phyloP scores from a whole-genome alignment of 2,797 vertebrate genomes.

The Onychomys leucogaster region DNA sequence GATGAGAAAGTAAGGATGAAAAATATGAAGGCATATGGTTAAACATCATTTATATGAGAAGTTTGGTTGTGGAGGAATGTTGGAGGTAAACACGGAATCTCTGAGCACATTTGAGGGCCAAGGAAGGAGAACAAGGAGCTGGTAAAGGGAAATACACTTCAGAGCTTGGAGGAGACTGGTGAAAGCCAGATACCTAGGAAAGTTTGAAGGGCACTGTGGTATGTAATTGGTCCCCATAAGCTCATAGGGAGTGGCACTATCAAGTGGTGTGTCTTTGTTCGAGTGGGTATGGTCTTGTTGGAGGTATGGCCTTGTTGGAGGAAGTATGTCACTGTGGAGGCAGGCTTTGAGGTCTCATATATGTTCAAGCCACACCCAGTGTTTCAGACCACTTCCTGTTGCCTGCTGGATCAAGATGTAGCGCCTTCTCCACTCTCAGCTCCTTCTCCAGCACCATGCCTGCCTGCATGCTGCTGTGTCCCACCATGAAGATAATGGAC shows the following conservation, averaged over 20 bases:
- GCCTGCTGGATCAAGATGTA: background rate
- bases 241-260: background rate
- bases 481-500: background rate
- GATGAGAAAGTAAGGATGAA: background rate
- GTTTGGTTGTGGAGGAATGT: background rate
- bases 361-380: background rate
- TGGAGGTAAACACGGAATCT: background rate
- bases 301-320: background rate
- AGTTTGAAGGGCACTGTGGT: background rate
- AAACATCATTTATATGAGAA: background rate
- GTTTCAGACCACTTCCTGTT: background rate
- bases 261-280: background rate
- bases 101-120: background rate
- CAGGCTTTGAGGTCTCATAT: background rate
- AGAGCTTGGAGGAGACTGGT: background rate
- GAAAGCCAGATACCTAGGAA: background rate
- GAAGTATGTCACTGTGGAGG: background rate
- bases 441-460: background rate
- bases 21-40: background rate
- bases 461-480: background rate
- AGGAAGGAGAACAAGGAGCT: background rate
- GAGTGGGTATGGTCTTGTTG: background rate
- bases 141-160: background rate
- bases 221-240: background rate
- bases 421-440: too few species aligned